These are phyloP conservation scores for Apis laboriosa DNA, from an alignment of 1,140 invertebrate species.

Conservation along the genomic window DNA sequence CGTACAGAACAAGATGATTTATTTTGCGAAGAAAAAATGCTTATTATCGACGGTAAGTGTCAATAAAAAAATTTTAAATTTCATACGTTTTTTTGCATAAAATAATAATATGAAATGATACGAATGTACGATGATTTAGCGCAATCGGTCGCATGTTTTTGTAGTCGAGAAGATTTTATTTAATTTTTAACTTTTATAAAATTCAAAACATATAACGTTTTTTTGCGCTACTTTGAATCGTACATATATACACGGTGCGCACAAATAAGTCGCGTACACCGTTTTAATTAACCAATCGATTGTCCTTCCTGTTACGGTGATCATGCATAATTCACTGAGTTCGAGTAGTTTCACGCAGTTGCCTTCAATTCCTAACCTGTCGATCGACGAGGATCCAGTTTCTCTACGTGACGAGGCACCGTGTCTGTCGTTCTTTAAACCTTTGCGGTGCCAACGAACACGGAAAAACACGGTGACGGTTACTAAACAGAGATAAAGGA, in stretches of 20 bases:
- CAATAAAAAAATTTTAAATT: neutral
- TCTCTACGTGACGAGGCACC: neutral
- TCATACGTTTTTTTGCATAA: neutral
- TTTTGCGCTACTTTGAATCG: neutral
- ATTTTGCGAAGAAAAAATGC: constrained; percentile 80
- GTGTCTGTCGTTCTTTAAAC: neutral
- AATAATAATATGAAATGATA: neutral
- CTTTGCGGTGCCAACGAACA: neutral
- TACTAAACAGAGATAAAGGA: constrained; percentile 8
- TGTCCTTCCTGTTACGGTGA: constrained; percentile 8
- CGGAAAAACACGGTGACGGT: neutral
- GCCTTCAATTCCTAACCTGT: neutral
- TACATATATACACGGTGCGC: neutral
- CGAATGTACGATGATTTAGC: too few species aligned
- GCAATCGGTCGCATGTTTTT: neutral
- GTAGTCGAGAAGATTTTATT: neutral
- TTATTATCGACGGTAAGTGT: constrained; percentile 79
- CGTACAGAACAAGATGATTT: constrained; percentile 78
- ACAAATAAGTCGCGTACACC: neutral
- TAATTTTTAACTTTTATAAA: neutral
- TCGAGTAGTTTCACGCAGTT: neutral
- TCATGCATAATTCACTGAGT: constrained; percentile 26
- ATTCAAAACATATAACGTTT: neutral
- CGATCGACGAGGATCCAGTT: constrained; percentile 7
- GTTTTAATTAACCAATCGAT: constrained; percentile 3